Evolutionary conservation across 2,888 invertebrate species (phyloP).

Genomic region (Trachelus iudaicus): DNA sequence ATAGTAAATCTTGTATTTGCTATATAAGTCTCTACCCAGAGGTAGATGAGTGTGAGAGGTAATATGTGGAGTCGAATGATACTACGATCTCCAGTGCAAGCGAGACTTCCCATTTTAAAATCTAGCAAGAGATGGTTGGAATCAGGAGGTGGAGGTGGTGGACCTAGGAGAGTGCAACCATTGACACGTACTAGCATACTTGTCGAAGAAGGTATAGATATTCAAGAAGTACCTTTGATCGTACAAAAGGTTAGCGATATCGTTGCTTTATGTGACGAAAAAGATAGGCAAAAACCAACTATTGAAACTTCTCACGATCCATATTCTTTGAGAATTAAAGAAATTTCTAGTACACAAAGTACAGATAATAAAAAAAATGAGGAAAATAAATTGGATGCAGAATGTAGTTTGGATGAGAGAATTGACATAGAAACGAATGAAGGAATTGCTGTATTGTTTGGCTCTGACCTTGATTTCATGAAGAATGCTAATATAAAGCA

Average conservation of each 20-base stretch:
- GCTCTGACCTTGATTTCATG: conserved; percentile 33
- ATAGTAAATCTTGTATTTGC: background rate
- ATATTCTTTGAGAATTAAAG: background rate
- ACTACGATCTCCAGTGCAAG: background rate
- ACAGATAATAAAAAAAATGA: conserved; percentile 7
- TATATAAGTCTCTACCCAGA: background rate
- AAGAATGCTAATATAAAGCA: conserved; percentile 47
- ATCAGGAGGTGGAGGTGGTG: conserved; percentile 19
- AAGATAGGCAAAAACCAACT: conserved; percentile 9
- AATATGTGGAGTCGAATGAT: conserved; percentile 2
- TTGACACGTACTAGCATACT: conserved; percentile 68
- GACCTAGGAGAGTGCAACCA: background rate
- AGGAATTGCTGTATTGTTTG: conserved; percentile 48
- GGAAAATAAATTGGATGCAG: conserved; percentile 1
- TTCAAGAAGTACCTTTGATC: conserved; percentile 76
- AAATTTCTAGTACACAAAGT: background rate
- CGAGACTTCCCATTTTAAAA: conserved; percentile 15
- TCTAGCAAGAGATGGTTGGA: conserved; percentile 32
- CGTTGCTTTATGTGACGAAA: conserved; percentile 45
- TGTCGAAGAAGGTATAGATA: conserved; percentile 75
- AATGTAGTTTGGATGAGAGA: conserved; percentile 7
- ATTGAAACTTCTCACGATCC: background rate
- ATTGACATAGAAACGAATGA: conserved; percentile 48
- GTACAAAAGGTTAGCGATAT: conserved; percentile 68
- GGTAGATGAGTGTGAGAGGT: background rate